phyloP scores from a whole-genome alignment of 2,888 invertebrate genomes.

The Rhopalosiphum nymphaeae region DNA sequence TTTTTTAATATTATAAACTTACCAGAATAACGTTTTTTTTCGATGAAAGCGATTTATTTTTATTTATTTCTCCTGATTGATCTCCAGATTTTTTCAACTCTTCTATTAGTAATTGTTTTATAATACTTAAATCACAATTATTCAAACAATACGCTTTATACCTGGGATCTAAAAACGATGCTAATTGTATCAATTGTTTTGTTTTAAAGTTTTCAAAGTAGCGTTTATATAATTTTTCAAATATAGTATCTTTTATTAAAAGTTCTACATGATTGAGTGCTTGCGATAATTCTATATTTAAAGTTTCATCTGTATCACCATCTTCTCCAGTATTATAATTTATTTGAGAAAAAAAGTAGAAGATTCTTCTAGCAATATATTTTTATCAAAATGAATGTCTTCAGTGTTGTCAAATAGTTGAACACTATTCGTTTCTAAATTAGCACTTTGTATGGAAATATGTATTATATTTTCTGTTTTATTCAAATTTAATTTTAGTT shows the following conservation, averaged over 20 bases:
- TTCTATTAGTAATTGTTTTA: background rate
- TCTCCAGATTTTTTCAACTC: conserved; percentile 36
- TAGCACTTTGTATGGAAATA: conserved; percentile 29
- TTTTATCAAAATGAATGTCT: conserved; percentile 21
- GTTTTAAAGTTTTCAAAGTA: conserved; percentile 38
- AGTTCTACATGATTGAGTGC: background rate
- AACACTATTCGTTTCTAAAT: conserved; percentile 33
- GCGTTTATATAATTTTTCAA: conserved; percentile 37
- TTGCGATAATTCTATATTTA: conserved; percentile 21
- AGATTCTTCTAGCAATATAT: conserved; percentile 10
- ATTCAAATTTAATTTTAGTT: conserved; percentile 40
- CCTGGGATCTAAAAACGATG: background rate
- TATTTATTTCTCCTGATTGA: conserved; percentile 29
- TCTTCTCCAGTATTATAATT: conserved; percentile 30
- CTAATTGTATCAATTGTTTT: conserved; percentile 38
- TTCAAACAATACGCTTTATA: conserved; percentile 5
- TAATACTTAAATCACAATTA: conserved; percentile 1
- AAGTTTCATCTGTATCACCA: conserved; percentile 35
- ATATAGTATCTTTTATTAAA: conserved; percentile 19
- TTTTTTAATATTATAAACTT: conserved; percentile 33
- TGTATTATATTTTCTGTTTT: conserved; percentile 33
- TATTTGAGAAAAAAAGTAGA: conserved; percentile 32
- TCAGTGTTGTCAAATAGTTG: conserved; percentile 36
- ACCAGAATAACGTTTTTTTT: conserved; percentile 40
- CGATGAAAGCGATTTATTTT: conserved; percentile 25